These are phyloP conservation scores for Anolis sagrei DNA, from an alignment of 2,113 vertebrate genomes.

Conservation along the genomic window DNA sequence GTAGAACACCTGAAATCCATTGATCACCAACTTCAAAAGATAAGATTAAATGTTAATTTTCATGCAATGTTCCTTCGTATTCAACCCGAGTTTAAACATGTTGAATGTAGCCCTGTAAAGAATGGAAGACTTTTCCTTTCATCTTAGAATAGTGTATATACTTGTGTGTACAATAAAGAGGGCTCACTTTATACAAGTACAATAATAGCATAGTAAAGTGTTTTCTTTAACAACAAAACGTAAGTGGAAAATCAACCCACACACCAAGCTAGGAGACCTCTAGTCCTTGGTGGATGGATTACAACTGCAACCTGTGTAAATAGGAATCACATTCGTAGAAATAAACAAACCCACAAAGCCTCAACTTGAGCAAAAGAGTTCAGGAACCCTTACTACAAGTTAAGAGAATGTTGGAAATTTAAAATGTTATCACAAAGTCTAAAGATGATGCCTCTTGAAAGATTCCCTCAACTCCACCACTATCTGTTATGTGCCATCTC, in stretches of 20 bases:
- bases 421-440: neutral
- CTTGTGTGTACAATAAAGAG: neutral
- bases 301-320: neutral
- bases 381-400: neutral
- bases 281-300: neutral
- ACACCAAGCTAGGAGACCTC: neutral
- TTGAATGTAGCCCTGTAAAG: conserved; percentile 28
- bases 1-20: conserved; percentile 48
- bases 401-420: neutral
- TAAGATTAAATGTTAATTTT: conserved; percentile 16
- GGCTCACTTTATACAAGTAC: neutral
- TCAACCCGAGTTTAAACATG: conserved; percentile 46
- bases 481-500: neutral
- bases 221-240: neutral
- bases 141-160: conserved; percentile 20
- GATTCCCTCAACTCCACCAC: neutral
- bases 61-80: conserved; percentile 23
- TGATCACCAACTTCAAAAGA: conserved; percentile 46
- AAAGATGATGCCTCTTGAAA: neutral
- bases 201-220: neutral
- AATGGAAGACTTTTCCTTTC: conserved; percentile 22
- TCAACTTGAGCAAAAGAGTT: neutral
- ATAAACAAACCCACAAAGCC: neutral
- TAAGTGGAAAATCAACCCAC: neutral
- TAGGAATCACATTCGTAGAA: neutral